Evolutionary conservation across 2,888 invertebrate genomes (phyloP), one percentile per base, ranked within the genome.

Genomic region (Agriopis aurantiaria): DNA sequence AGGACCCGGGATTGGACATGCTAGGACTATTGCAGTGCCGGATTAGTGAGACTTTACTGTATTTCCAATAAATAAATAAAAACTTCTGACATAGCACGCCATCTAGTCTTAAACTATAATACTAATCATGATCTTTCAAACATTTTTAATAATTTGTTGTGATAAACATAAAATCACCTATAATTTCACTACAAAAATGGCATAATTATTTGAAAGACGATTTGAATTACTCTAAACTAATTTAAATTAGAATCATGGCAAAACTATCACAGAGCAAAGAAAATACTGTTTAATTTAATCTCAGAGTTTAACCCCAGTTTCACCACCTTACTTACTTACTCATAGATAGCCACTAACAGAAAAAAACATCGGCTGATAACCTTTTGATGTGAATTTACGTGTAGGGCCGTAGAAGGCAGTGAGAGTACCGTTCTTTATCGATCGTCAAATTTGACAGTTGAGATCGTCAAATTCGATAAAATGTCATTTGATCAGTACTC

Each of bases 211-310:
- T 67, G 46, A 61, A 49, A 67, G 55, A 67, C 33, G 52, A 49
- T 43, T 58, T 52, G 10, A 52, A 43, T 57, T 56, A 59, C 41
- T 51, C 49, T 51, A 51, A 7, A 33, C 5, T 33, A 3, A 59
- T 17, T 52, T 17, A 48, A 12, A 56, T 56, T 43, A 66, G 33
- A 67, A 57, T 43, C 43, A 17, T 63, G 58, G 57, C 68, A 58
- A 52, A 68, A 68, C 62, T 76, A 75, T 75, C 76, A 76, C 73
- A 74, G 73, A 61, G 63, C 58, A 73, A 72, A 69, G 51, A 65
- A 68, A 67, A 51, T 58, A 57, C 56, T 69, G 56, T 58, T 40
- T n/a, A 23, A 48, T 53, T 60, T 55, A 45, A 53, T 40, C 33
- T 60, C 33, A 53, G 0, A 45, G 12, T n/a, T 65, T 14, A 40